Base-by-base conservation (phyloP, 1,140 invertebrate genomes). In the Brachionus angularis region DNA sequence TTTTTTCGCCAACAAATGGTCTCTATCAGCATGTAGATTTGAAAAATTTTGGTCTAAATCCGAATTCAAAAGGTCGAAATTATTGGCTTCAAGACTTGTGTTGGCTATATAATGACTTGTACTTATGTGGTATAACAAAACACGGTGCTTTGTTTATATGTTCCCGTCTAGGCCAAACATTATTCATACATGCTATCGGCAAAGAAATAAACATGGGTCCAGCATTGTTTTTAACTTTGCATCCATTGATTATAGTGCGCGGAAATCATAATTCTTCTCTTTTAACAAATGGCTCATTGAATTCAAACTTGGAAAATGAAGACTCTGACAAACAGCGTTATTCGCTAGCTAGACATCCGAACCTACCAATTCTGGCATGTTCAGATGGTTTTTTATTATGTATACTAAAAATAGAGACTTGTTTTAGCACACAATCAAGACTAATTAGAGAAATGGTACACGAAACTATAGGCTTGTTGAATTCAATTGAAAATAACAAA, bases 311-410 rank as follows among this genome's bases (percentile, higher is more conserved):
- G 16, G 58, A 55, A 5, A 71, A 73, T 46, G 49, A 36, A n/a
- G 62, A 73, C 61, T 67, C 74, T 5, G 53, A 77, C 64, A 52
- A 70, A 14, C 80, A 81, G 71, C 72, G 72, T 34, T 80, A 79
- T 70, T 81, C 80, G 27, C 72, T 81, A 31, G 73, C 76, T 21
- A 73, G 75, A 33, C 79, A 81, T 73, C 78, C 80, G 1, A 61
- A 72, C 31, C 71, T 79, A 21, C 79, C 80, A 25, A 78, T 80
- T 25, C 50, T 81, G n/a, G 74, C 80, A 2, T 79, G 77, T 71
- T 79, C 78, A 5, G 80, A 81, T 75, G 80, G 80, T 5, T 81
- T 76, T 74, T 73, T 79, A 70, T 79, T 81, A 0, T 79, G 79
- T 23, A 73, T 73, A 8, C 16, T 74, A 18, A 39, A 62, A 49